Conservation (phyloP, 2,888 invertebrate species). For the Charanyca ferruginea region DNA sequence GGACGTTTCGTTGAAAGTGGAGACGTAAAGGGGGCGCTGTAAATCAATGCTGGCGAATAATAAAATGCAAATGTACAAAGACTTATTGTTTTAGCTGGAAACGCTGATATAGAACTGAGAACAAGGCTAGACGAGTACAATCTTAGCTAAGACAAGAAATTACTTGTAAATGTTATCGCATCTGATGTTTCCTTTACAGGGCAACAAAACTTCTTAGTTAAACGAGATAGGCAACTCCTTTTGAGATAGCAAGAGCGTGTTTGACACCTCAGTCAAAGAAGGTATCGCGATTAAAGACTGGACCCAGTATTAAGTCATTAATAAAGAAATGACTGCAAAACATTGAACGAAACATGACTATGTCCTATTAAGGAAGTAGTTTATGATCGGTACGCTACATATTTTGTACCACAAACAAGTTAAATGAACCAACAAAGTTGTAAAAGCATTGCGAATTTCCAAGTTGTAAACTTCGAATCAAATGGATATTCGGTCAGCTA, state of each 20-base stretch:
- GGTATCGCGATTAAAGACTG: conserved; percentile 36
- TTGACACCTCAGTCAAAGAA: conserved; percentile 47
- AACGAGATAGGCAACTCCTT: conserved; percentile 31
- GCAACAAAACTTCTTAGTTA: conserved; percentile 36
- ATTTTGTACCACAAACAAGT: conserved; percentile 36
- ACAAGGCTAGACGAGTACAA: conserved; percentile 25
- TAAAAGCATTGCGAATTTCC: conserved; percentile 35
- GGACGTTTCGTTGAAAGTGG: conserved; percentile 82
- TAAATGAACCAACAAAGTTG: conserved; percentile 27
- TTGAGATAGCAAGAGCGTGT: conserved; percentile 34
- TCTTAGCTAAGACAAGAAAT: conserved; percentile 46
- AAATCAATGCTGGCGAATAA: conserved; percentile 83
- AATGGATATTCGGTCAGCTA: conserved; percentile 37
- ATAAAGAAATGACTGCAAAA: conserved; percentile 56
- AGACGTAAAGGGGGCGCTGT: conserved; percentile 73
- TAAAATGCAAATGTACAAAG: conserved; percentile 73
- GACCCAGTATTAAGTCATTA: conserved; percentile 47
- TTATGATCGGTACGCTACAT: conserved; percentile 31
- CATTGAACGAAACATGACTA: conserved; percentile 45
- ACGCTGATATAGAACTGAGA: conserved; percentile 48
- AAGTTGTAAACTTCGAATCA: conserved; percentile 33
- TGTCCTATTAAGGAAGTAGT: conserved; percentile 48
- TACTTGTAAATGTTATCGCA: conserved; percentile 48
- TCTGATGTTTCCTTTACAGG: conserved; percentile 28
- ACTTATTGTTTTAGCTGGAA: conserved; percentile 63